phyloP scores from a whole-genome alignment of 1,140 invertebrate genomes.

The Drosophila elegans region DNA sequence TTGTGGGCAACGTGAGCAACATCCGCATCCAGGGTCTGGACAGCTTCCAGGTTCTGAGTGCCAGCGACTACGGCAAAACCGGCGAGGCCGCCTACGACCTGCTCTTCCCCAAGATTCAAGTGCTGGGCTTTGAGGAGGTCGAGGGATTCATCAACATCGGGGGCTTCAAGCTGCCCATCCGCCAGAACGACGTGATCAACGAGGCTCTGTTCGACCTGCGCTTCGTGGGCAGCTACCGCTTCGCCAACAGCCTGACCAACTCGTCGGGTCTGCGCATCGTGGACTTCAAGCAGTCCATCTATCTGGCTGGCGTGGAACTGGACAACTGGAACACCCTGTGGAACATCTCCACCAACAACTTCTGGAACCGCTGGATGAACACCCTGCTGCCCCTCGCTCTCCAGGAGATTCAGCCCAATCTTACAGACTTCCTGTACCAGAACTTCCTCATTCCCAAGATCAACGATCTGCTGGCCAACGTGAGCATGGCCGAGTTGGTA shows the following conservation, averaged over 20 bases:
- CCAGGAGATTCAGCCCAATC: conserved; percentile 47
- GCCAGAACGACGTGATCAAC: conserved; percentile 51
- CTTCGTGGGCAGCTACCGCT: conserved; percentile 53
- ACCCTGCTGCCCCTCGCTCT: conserved; percentile 12
- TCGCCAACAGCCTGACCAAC: conserved; percentile 38
- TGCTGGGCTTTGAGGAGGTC: conserved; percentile 44
- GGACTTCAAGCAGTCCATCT: conserved; percentile 53
- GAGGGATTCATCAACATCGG: conserved; percentile 45
- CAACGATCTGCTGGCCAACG: conserved; percentile 37
- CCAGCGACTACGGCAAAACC: conserved; percentile 43
- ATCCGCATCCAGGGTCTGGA: conserved; percentile 55
- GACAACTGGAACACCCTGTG: conserved; percentile 68
- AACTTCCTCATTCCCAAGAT: conserved; percentile 31
- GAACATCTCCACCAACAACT: conserved; percentile 62
- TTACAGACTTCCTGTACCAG: conserved; percentile 23
- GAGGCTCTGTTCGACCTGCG: conserved; percentile 60
- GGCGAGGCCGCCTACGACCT: conserved; percentile 47
- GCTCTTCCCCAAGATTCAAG: conserved; percentile 54
- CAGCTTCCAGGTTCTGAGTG: conserved; percentile 48
- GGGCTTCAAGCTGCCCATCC: conserved; percentile 38
- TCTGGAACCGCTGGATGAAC: conserved; percentile 32
- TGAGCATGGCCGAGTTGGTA: conserved; percentile 51
- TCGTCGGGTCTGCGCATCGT: conserved; percentile 45
- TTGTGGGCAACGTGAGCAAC: conserved; percentile 59
- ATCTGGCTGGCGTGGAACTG: conserved; percentile 37